These are phyloP conservation scores for Podarcis raffonei DNA, from an alignment of 2,113 vertebrate species.

Conservation along the genomic window DNA sequence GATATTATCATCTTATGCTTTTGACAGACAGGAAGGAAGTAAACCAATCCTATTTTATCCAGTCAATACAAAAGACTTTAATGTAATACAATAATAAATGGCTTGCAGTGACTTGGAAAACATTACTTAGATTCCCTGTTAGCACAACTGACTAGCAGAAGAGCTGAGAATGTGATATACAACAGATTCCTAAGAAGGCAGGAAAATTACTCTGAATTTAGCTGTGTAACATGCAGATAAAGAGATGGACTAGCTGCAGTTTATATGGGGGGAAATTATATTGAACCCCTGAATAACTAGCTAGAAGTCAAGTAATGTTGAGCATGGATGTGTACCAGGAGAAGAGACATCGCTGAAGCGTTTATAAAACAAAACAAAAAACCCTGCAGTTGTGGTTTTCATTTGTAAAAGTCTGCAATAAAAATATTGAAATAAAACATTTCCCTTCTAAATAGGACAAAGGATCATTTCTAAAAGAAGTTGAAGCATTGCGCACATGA, in stretches of 20 bases:
- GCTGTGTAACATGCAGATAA: not conserved
- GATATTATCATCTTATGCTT: not conserved
- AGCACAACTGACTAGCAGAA: not conserved
- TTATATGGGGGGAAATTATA: not conserved
- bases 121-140: not conserved
- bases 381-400: not conserved
- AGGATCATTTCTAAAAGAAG: not conserved
- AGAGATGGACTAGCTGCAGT: not conserved
- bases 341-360: not conserved
- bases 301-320: not conserved
- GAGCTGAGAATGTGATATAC: not conserved
- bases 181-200: not conserved
- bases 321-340: not conserved
- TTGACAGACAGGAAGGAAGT: not conserved
- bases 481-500: not conserved
- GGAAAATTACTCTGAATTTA: not conserved
- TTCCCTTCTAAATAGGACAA: not conserved
- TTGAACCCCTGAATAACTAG: not conserved
- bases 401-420: too few relatives aligned
- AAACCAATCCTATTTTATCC: not conserved
- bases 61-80: not conserved
- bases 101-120: not conserved
- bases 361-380: not conserved
- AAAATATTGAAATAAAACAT: not conserved
- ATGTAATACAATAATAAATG: constrained; percentile 6